A percentile compares a stretch with the other conserved stretches of the same genome.
phyloP scores from a whole-genome alignment of 1,140 invertebrate genomes.

The Drosophila sproati region DNA sequence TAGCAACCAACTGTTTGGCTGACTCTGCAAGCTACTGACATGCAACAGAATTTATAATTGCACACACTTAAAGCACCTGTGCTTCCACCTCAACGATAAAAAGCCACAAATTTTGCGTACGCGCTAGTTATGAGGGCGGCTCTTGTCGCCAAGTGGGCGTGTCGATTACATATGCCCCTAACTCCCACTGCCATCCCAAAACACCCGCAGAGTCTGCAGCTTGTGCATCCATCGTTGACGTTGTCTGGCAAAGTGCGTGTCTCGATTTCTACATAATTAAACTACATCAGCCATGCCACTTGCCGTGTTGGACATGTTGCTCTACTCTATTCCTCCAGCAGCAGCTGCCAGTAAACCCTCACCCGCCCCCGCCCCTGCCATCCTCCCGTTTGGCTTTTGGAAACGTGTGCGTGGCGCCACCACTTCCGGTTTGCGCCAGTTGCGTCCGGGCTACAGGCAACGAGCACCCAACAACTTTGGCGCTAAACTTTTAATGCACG shows the following conservation, averaged over 20 bases:
- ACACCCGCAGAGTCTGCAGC: slow-evolving; percentile 9
- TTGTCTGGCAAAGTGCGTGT: slow-evolving; percentile 75
- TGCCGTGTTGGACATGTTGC: slow-evolving; percentile 35
- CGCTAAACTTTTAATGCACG: slow-evolving; percentile 79
- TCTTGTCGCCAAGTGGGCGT: slow-evolving; percentile 61
- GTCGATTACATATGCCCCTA: slow-evolving; percentile 54
- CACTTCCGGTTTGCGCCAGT: slow-evolving; percentile 71
- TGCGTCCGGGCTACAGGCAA: slow-evolving; percentile 31
- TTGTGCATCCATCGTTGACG: slow-evolving; percentile 50
- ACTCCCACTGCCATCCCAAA: slow-evolving; percentile 17
- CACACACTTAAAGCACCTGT: slow-evolving; percentile 19
- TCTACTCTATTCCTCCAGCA: neutral
- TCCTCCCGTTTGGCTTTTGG: slow-evolving; percentile 10
- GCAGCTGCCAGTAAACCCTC: neutral
- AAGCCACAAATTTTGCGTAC: slow-evolving; percentile 57
- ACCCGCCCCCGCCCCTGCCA: neutral
- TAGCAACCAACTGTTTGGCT: slow-evolving; percentile 1
- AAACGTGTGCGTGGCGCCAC: slow-evolving; percentile 45
- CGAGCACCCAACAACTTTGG: slow-evolving; percentile 63
- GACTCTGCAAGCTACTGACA: slow-evolving; percentile 68
- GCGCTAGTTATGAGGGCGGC: slow-evolving; percentile 48
- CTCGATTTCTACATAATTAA: slow-evolving; percentile 83
- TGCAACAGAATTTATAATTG: slow-evolving; percentile 77
- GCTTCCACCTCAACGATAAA: slow-evolving; percentile 14
- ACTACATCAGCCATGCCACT: slow-evolving; percentile 59